Evolutionary conservation across 2,888 invertebrate species (phyloP).

Genomic region (Coelogynopora nodosa): DNA sequence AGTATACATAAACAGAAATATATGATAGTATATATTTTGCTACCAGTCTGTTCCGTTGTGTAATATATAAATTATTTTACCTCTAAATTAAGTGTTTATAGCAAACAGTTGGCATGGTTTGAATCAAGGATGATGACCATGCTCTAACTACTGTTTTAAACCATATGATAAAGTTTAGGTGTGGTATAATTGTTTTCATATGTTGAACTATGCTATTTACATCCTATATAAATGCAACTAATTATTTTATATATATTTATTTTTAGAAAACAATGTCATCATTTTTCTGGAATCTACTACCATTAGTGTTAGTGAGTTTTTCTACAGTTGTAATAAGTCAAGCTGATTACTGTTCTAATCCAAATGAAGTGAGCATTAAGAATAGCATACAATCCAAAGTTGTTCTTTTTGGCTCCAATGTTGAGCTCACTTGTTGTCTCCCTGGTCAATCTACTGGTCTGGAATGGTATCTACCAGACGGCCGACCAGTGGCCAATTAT

Average conservation of each 20-base stretch:
- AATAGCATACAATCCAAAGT: neutral
- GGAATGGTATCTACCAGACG: slow-evolving; percentile 26
- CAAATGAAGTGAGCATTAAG: neutral
- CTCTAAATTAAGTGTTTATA: too few relatives aligned
- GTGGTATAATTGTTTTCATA: too few relatives aligned
- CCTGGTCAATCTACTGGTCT: neutral
- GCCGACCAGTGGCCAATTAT: slow-evolving; percentile 22
- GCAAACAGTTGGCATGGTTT: too few relatives aligned
- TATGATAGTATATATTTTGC: too few relatives aligned
- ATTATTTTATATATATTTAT: neutral
- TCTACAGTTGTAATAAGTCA: neutral
- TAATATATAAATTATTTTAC: too few relatives aligned
- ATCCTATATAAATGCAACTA: neutral
- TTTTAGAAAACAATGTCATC: slow-evolving; percentile 1
- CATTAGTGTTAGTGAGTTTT: neutral
- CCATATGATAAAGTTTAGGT: too few relatives aligned
- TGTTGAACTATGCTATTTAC: neutral
- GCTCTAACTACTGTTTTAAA: too few relatives aligned
- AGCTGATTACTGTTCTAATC: neutral
- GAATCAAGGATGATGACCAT: too few relatives aligned
- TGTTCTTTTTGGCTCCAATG: slow-evolving; percentile 30
- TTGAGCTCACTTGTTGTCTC: slow-evolving; percentile 34
- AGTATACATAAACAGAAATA: too few relatives aligned
- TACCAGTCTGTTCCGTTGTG: too few relatives aligned
- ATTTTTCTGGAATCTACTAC: neutral